These are phyloP conservation scores for Hemicentrotus pulcherrimus DNA, from an alignment of 35 echinoderm and acorn worm genomes.

Conservation along the genomic window DNA sequence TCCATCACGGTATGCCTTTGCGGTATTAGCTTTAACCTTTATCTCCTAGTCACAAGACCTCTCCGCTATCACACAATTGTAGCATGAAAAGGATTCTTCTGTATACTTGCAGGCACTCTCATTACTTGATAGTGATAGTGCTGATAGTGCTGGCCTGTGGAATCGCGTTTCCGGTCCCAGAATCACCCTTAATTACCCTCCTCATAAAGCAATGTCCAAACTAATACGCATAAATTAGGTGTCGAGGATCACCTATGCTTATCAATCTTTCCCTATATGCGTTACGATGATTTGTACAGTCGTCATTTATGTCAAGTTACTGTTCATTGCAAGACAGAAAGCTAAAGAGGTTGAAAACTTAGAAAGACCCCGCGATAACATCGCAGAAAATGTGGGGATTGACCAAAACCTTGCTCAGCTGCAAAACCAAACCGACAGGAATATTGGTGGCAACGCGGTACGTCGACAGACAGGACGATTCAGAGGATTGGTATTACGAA, in stretches of 20 bases:
- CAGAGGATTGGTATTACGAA: background rate
- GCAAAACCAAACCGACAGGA: background rate
- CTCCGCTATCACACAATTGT: slow-evolving; percentile 14
- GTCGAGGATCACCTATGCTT: background rate
- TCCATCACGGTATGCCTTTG: background rate
- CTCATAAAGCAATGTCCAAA: background rate
- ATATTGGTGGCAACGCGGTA: background rate
- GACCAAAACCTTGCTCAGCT: background rate
- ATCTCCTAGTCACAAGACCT: background rate
- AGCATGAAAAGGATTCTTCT: background rate
- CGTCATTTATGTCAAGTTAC: background rate
- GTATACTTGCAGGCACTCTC: background rate
- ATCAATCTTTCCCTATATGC: background rate
- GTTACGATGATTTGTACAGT: background rate
- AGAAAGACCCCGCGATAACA: background rate
- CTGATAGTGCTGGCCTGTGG: background rate
- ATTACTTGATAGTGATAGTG: too few relatives aligned
- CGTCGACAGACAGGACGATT: background rate
- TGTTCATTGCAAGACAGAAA: background rate
- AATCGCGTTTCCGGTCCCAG: background rate
- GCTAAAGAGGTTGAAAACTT: background rate
- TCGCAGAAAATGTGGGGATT: background rate
- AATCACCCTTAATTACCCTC: background rate
- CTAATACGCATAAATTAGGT: background rate
- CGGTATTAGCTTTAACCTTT: background rate